Conservation (phyloP, 35 echinoderm and acorn worm species). For the Apostichopus californicus region DNA sequence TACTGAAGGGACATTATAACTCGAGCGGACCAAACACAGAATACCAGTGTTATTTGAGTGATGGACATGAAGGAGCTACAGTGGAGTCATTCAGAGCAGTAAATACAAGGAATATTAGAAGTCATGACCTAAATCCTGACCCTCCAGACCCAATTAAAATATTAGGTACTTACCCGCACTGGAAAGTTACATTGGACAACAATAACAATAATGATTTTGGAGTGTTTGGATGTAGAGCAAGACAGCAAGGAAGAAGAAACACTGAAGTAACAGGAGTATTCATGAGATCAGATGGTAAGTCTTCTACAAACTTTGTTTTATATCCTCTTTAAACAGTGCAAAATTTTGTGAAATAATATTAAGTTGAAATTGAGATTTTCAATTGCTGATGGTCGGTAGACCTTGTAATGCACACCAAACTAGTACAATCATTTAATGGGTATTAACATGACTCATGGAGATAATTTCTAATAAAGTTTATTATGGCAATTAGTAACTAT, state of each 20-base stretch:
- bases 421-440: too few species aligned
- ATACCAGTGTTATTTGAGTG: background rate
- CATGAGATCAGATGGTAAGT: slow-evolving; percentile 36
- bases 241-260: background rate
- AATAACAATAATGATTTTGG: background rate
- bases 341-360: too few species aligned
- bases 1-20: background rate
- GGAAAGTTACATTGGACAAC: background rate
- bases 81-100: background rate
- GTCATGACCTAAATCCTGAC: too few species aligned
- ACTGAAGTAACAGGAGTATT: background rate
- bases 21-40: background rate
- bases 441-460: too few species aligned
- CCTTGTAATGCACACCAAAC: too few species aligned
- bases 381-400: too few species aligned
- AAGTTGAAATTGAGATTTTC: too few species aligned
- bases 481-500: too few species aligned
- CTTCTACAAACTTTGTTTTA: too few species aligned
- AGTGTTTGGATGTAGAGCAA: slow-evolving; percentile 26
- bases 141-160: background rate
- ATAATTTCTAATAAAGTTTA: too few species aligned
- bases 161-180: background rate
- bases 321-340: too few species aligned
- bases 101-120: background rate
- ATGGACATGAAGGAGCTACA: background rate